Evolutionary conservation across 2,113 vertebrate species (phyloP).

Genomic region (Rhinopomastus cyanomelas): DNA sequence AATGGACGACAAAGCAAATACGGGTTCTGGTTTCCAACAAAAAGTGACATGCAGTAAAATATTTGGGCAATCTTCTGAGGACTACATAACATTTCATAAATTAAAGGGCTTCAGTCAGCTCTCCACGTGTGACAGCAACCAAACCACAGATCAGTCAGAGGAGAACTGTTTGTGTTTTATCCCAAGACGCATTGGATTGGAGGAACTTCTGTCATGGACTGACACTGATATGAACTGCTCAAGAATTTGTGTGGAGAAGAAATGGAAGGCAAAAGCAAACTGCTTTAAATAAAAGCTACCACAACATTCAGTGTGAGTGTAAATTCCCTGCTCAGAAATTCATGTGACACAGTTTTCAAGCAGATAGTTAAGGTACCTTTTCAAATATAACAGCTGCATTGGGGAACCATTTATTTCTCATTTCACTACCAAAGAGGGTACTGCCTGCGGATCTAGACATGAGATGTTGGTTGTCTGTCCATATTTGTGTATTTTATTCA

Average conservation of each 20-base stretch:
- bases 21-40: slow-evolving; percentile 52
- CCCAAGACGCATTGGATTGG: slow-evolving; percentile 5
- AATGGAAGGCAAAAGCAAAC: slow-evolving; percentile 35
- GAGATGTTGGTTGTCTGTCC: not conserved
- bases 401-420: not conserved
- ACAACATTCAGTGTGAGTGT: not conserved
- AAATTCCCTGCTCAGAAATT: not conserved
- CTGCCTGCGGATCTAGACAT: not conserved
- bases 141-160: not conserved
- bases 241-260: not conserved
- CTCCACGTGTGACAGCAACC: not conserved
- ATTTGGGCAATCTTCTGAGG: slow-evolving; percentile 51
- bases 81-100: slow-evolving; percentile 31
- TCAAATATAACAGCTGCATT: not conserved
- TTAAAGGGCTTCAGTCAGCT: slow-evolving; percentile 44
- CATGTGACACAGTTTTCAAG: not conserved
- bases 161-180: slow-evolving; percentile 44
- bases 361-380: not conserved
- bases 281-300: not conserved
- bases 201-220: slow-evolving; percentile 1
- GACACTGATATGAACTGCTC: slow-evolving; percentile 10
- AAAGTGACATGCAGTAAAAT: slow-evolving; percentile 57
- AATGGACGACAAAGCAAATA: not conserved
- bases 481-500: not conserved
- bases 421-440: not conserved